Evolutionary conservation across 2,797 vertebrate species (phyloP).

Genomic region (Mycteria americana): DNA sequence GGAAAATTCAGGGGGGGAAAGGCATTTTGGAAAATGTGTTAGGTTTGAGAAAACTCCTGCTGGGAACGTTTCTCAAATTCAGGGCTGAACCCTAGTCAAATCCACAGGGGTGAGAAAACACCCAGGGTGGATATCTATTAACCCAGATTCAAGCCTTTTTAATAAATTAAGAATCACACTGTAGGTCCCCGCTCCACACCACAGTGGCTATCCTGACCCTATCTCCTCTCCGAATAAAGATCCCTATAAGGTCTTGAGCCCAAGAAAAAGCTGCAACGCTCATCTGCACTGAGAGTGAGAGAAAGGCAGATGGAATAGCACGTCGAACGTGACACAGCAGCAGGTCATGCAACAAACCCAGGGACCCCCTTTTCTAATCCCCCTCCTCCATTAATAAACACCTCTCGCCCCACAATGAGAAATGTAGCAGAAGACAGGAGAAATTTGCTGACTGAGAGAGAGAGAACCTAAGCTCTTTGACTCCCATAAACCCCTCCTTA

Average conservation of each 20-base stretch:
- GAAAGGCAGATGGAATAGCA: background rate
- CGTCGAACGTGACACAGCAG: background rate
- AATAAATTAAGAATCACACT: background rate
- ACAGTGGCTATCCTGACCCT: background rate
- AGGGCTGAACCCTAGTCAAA: background rate
- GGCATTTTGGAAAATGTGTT: background rate
- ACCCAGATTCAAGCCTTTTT: background rate
- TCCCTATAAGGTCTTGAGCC: background rate
- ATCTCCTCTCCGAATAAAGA: background rate
- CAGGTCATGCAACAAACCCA: background rate
- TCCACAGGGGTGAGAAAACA: background rate
- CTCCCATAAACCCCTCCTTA: background rate
- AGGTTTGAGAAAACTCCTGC: background rate
- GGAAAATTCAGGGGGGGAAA: background rate
- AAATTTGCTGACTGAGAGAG: background rate
- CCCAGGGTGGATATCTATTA: background rate
- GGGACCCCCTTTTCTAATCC: background rate
- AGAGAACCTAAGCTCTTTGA: background rate
- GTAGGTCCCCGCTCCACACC: background rate
- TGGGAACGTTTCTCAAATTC: background rate
- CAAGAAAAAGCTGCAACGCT: accelerated
- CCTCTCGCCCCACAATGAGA: background rate
- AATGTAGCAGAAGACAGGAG: background rate
- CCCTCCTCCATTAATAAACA: background rate
- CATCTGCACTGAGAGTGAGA: background rate